A percentile compares a stretch with the other conserved stretches of the same genome.
Conservation (phyloP, 2,888 invertebrate species). For the Drepanosiphum platanoidis region DNA sequence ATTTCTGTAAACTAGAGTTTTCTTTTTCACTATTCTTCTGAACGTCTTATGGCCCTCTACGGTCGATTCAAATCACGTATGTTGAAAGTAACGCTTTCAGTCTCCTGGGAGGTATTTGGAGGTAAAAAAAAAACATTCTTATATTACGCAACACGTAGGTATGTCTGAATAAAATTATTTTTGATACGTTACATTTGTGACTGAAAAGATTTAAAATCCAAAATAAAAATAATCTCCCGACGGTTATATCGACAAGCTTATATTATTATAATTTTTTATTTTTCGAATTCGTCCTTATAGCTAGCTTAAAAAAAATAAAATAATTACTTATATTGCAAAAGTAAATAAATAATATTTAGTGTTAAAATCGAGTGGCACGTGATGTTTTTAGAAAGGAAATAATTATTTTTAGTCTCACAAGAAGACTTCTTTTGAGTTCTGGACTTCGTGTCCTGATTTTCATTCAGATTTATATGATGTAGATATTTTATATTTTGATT, state of each 20-base stretch:
- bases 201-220: slow-evolving; percentile 1
- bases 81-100: slow-evolving; percentile 19
- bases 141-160: background rate
- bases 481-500: no score
- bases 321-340: no score
- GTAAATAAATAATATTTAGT: no score
- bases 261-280: no score
- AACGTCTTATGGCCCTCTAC: background rate
- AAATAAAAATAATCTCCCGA: slow-evolving; percentile 3
- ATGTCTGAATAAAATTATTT: slow-evolving; percentile 21
- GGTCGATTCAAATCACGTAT: slow-evolving; percentile 47
- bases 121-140: slow-evolving; percentile 17
- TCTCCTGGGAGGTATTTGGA: slow-evolving; percentile 26
- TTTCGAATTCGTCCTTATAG: no score
- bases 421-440: no score
- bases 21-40: slow-evolving; percentile 31
- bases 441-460: no score
- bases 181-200: slow-evolving; percentile 33
- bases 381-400: no score
- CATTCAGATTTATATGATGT: no score
- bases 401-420: no score
- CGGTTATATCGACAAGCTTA: background rate
- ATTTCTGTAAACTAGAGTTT: background rate
- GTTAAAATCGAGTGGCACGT: no score
- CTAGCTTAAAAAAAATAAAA: no score